Evolutionary conservation across 2,888 invertebrate genomes (phyloP), one percentile per base, ranked within the genome.

Genomic region (Rotaria macrura): DNA sequence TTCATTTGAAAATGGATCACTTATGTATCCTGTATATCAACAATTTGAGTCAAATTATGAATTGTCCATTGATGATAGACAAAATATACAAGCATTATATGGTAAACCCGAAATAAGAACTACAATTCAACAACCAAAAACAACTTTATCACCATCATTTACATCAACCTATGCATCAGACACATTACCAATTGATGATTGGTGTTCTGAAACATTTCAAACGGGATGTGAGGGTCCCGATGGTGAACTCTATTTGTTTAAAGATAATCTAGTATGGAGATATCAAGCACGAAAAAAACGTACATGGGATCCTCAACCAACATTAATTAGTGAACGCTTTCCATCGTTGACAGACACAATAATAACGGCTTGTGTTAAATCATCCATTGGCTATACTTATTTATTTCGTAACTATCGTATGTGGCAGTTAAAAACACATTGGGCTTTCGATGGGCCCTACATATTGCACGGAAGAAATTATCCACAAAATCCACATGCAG

Each of bases 361-460:
- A 9, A 84, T 84, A 38, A 54, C 84, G 7, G 84, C 84, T 23
- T 49, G 49, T 38, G 49, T 84, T 20, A 52, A 34, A 84, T 49
- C 49, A 52, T n/a, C 52, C 2, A 29, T 38, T 52, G 84, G 84
- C 23, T 84, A 49, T 34, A 49, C 54, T 9, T 84, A 84, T 84
- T 84, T 84, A n/a, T 84, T 84, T 52, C 49, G 38, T 29, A 25
- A 54, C 23, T 29, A 54, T 49, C 84, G 25, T 38, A 84, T 84
- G 34, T 84, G 84, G 84, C 52, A 84, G 52, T 49, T 49, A 34
- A 84, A 84, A 84, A 79, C 79, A n/a, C 79, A 79, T 43, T 79
- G 79, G 79, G 10, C 40, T 79, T 7, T n/a, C n/a, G 84, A 84
- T 84, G 49, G 54, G 10, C 84, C 84, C 9, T 20, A 34, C 38